Conservation (phyloP, 1,140 invertebrate species). For the Aethina tumida region DNA sequence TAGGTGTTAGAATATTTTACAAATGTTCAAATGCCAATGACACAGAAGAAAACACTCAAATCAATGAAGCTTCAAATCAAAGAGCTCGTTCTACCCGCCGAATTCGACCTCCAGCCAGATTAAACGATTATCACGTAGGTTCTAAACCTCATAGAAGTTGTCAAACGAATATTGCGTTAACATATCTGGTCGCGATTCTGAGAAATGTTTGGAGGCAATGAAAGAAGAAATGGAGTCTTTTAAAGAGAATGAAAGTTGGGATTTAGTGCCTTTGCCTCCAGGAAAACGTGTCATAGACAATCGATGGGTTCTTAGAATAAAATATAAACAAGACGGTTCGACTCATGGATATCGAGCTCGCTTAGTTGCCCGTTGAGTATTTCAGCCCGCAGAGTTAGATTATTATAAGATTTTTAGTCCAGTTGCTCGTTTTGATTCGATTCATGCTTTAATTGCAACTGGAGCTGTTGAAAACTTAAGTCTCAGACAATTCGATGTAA, state of each 20-base stretch:
- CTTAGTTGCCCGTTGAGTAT: conserved; percentile 34
- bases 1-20: conserved; percentile 1
- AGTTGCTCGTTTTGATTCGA: conserved; percentile 31
- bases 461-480: conserved; percentile 28
- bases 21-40: conserved; percentile 7
- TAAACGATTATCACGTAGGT: background rate
- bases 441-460: conserved; percentile 36
- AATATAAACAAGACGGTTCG: conserved; percentile 12
- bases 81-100: background rate
- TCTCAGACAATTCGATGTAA: conserved; percentile 37
- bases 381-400: conserved; percentile 31
- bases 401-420: conserved; percentile 38
- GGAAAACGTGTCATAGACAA: conserved; percentile 23
- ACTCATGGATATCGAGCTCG: conserved; percentile 23
- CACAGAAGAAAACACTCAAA: conserved; percentile 5
- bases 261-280: conserved; percentile 25
- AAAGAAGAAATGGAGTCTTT: conserved; percentile 31
- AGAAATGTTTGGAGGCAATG: conserved; percentile 33
- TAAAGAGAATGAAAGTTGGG: conserved; percentile 33
- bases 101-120: no score
- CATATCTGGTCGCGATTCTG: conserved; percentile 11
- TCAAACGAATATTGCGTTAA: conserved; percentile 1
- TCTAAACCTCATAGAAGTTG: background rate
- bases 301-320: conserved; percentile 32
- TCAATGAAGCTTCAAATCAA: conserved; percentile 1